Percentiles rank a stretch among this genome's conserved stretches.
Conservation (phyloP, 2,113 vertebrate species). For the Lagopus leucura region DNA sequence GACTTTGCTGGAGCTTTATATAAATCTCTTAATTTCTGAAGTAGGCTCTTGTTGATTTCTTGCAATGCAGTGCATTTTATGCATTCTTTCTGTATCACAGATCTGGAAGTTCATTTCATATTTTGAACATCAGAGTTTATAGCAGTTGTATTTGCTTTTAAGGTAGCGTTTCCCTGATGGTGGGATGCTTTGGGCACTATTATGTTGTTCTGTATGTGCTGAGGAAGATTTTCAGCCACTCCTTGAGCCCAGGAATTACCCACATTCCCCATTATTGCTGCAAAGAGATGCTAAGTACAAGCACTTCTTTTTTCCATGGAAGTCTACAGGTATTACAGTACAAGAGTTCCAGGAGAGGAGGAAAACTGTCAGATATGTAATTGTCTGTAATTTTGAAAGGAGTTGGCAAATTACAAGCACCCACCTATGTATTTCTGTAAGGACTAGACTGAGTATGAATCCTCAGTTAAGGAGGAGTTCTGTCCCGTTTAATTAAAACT, state of each 20-base stretch:
- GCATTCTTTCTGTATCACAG: not conserved
- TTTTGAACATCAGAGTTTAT: not conserved
- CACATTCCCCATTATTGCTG: no score
- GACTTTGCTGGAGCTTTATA: not conserved
- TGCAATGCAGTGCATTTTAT: not conserved
- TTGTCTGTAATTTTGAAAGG: not conserved
- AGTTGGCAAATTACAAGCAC: not conserved
- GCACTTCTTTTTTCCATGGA: no score
- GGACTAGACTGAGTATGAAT: not conserved
- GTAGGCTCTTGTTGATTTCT: not conserved
- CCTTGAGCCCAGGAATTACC: not conserved
- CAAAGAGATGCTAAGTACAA: no score
- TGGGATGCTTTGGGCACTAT: not conserved
- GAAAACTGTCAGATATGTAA: accelerated
- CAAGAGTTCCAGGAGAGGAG: not conserved
- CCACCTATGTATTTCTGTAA: not conserved
- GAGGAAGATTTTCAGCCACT: not conserved
- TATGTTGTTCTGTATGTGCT: not conserved
- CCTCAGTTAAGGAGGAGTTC: not conserved
- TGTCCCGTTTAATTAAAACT: not conserved
- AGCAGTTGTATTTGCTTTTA: not conserved
- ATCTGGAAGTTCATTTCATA: not conserved
- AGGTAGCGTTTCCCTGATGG: not conserved
- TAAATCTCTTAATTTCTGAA: not conserved
- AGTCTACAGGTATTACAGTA: no score